Evolutionary conservation across 2,888 invertebrate species (phyloP).

Genomic region (Parnassius mnemosyne): DNA sequence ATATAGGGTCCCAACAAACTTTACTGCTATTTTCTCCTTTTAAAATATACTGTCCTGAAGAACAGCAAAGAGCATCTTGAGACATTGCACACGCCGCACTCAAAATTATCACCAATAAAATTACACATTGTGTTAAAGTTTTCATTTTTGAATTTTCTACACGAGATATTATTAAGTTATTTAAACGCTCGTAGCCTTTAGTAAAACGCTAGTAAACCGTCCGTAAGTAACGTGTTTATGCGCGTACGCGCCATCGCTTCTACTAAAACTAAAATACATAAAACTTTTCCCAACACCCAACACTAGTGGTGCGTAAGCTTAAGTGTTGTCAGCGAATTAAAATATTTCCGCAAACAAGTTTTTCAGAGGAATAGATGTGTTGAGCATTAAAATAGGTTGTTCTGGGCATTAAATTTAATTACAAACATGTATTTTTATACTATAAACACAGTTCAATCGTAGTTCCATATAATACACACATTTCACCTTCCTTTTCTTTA

Average conservation of each 20-base stretch:
- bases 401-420: too few species aligned
- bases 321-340: conserved; percentile 13
- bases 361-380: too few species aligned
- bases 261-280: conserved; percentile 7
- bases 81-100: conserved; percentile 18
- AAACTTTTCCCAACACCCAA: conserved; percentile 4
- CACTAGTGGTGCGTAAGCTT: not conserved
- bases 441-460: too few species aligned
- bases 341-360: not conserved
- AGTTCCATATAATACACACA: too few species aligned
- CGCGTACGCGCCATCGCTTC: conserved; percentile 5
- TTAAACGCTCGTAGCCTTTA: too few species aligned
- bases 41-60: conserved; percentile 9
- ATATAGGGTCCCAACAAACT: conserved; percentile 40
- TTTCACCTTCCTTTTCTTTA: too few species aligned
- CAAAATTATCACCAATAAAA: conserved; percentile 20
- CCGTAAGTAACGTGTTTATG: not conserved
- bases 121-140: not conserved
- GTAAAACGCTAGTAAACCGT: not conserved
- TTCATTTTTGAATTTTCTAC: conserved; percentile 16
- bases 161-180: conserved; percentile 4
- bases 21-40: conserved; percentile 22
- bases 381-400: too few species aligned
- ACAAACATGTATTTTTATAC: too few species aligned
- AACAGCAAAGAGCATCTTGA: conserved; percentile 27